phyloP scores from a whole-genome alignment of 1,140 invertebrate genomes.

The Streblospio benedicti region DNA sequence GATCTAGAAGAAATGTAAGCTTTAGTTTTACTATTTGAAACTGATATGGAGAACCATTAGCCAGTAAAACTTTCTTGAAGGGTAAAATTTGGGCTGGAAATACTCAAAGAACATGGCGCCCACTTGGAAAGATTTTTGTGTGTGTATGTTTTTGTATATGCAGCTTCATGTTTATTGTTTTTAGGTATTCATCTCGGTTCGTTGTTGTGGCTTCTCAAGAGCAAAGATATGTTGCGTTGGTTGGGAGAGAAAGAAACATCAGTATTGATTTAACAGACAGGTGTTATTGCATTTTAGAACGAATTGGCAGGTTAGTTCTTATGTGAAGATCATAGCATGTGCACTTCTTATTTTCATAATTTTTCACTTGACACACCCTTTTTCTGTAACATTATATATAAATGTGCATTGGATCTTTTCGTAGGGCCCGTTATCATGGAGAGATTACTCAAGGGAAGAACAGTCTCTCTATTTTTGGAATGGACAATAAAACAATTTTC shows the following conservation, averaged over 20 bases:
- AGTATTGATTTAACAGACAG: conserved; percentile 52
- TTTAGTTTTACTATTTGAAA: neutral
- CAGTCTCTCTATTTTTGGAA: conserved; percentile 48
- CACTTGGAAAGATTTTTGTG: neutral
- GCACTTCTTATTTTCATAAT: neutral
- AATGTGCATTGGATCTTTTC: neutral
- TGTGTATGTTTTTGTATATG: conserved; percentile 1
- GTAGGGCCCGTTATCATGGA: conserved; percentile 57
- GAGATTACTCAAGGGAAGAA: conserved; percentile 61
- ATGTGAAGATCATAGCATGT: neutral
- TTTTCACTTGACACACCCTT: neutral
- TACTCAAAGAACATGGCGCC: neutral
- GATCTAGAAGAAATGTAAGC: neutral
- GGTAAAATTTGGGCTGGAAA: neutral
- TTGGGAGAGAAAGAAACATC: conserved; percentile 51
- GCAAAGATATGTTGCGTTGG: conserved; percentile 54
- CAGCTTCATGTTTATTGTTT: conserved; percentile 17
- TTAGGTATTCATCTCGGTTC: conserved; percentile 55
- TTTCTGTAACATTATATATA: neutral
- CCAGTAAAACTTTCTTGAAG: neutral
- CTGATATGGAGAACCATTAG: conserved; percentile 33
- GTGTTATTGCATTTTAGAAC: conserved; percentile 63
- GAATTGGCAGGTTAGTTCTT: conserved; percentile 55
- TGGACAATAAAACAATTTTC: conserved; percentile 59
- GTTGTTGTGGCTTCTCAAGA: conserved; percentile 66